Conservation (phyloP, 2,797 vertebrate genomes). For the Merluccius polli region DNA sequence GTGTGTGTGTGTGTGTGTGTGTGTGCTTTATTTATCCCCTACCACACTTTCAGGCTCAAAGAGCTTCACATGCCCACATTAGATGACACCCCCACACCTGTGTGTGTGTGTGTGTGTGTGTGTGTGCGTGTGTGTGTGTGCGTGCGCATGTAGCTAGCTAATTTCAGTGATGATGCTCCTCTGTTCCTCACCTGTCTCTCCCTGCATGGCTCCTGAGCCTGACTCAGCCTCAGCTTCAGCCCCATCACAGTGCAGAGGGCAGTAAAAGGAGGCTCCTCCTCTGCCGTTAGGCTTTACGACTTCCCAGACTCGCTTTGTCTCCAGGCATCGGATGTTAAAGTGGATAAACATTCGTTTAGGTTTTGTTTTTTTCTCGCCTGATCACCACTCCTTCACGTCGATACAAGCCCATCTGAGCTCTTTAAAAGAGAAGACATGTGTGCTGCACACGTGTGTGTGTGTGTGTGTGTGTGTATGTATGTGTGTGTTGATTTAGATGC, state of each 20-base stretch:
- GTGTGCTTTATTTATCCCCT: not conserved
- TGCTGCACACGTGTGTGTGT: conserved; percentile 15
- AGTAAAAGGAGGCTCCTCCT: conserved; percentile 63
- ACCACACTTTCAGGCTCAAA: not conserved
- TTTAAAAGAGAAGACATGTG: conserved; percentile 51
- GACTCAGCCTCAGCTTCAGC: conserved; percentile 42
- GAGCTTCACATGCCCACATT: not conserved
- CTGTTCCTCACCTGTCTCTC: not conserved
- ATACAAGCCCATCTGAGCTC: conserved; percentile 67
- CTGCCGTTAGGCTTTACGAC: conserved; percentile 69
- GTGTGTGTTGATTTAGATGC: too few species aligned
- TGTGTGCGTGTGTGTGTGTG: not conserved
- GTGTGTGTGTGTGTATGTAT: conserved; percentile 17
- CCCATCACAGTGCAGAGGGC: conserved; percentile 54
- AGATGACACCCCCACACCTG: not conserved
- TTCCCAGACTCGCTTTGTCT: conserved; percentile 65
- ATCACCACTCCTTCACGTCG: conserved; percentile 63
- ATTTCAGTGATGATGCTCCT: not conserved
- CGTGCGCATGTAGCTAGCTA: not conserved
- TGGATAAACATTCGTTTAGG: conserved; percentile 62
- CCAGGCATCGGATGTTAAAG: conserved; percentile 64
- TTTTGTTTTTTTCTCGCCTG: conserved; percentile 52
- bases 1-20: conserved; percentile 17
- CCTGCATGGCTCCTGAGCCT: not conserved
- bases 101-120: not conserved